These are phyloP conservation scores for Palythoa grandiflora DNA, from an alignment of 92 coral and sea anemone genomes.

Conservation along the genomic window DNA sequence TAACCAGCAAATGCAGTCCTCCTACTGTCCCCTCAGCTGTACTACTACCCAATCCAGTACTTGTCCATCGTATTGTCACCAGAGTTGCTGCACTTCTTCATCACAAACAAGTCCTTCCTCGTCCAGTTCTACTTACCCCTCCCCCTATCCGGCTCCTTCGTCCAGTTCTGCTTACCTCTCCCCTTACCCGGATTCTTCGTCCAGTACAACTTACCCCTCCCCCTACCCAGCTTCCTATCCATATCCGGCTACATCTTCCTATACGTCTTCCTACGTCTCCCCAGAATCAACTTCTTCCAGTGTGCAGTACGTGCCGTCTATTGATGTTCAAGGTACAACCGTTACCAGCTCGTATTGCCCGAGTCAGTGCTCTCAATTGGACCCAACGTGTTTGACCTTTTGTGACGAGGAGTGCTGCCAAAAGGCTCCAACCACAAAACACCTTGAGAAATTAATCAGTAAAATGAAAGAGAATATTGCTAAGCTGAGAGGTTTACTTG, in stretches of 20 bases:
- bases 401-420: slow-evolving; percentile 47
- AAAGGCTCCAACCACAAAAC: neutral
- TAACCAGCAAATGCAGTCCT: slow-evolving; percentile 20
- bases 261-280: slow-evolving; percentile 11
- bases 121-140: neutral
- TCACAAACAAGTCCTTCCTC: slow-evolving; percentile 21
- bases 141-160: neutral
- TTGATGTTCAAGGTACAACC: slow-evolving; percentile 4
- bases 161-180: no score
- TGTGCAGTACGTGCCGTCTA: slow-evolving; percentile 25
- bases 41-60: neutral
- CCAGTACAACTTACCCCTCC: neutral
- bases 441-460: slow-evolving; percentile 13
- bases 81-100: slow-evolving; percentile 37
- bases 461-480: slow-evolving; percentile 39
- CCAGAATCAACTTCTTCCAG: slow-evolving; percentile 37
- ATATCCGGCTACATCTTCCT: slow-evolving; percentile 24
- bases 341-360: slow-evolving; percentile 36
- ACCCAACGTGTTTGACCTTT: slow-evolving; percentile 21
- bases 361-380: slow-evolving; percentile 11
- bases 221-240: slow-evolving; percentile 17
- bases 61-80: slow-evolving; percentile 38
- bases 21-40: slow-evolving; percentile 38
- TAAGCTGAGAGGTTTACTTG: slow-evolving; percentile 20
- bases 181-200: slow-evolving; percentile 23